A percentile compares a stretch with the other conserved stretches of the same genome.
Conservation (phyloP, 1,140 invertebrate species). For the Bradynema listronoti region DNA sequence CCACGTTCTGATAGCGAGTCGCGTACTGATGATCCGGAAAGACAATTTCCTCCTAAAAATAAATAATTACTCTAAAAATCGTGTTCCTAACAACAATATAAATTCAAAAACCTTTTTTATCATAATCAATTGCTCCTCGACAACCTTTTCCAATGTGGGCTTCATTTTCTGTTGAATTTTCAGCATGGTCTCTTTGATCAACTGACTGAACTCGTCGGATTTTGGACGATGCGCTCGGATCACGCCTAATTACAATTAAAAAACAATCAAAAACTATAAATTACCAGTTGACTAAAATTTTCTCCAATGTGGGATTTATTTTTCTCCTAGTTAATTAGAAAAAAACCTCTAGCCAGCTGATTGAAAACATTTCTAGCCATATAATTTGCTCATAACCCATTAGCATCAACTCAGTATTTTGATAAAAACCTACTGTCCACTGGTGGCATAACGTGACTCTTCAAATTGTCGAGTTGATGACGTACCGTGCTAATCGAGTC, state of each 20-base stretch:
- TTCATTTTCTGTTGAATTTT: constrained; percentile 22
- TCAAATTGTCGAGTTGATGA: constrained; percentile 27
- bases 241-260: constrained; percentile 16
- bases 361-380: too few relatives aligned
- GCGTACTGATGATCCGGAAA: constrained; percentile 12
- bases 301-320: too few relatives aligned
- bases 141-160: neutral
- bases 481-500: constrained; percentile 32
- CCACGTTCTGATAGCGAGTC: constrained; percentile 20
- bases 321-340: too few relatives aligned
- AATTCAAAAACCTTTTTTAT: neutral
- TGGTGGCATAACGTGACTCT: constrained; percentile 20
- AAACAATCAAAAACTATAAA: too few relatives aligned
- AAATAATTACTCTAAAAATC: neutral
- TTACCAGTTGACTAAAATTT: too few relatives aligned
- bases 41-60: constrained; percentile 14
- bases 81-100: neutral
- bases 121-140: constrained; percentile 3
- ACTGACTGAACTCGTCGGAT: neutral
- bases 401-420: neutral
- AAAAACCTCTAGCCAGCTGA: too few relatives aligned
- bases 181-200: constrained; percentile 18
- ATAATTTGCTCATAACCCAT: too few relatives aligned
- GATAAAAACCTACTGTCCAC: constrained; percentile 21
- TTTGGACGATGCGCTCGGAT: constrained; percentile 8